These are phyloP conservation scores for Dromius quadrimaculatus DNA, from an alignment of 2,888 invertebrate species.

Conservation along the genomic window DNA sequence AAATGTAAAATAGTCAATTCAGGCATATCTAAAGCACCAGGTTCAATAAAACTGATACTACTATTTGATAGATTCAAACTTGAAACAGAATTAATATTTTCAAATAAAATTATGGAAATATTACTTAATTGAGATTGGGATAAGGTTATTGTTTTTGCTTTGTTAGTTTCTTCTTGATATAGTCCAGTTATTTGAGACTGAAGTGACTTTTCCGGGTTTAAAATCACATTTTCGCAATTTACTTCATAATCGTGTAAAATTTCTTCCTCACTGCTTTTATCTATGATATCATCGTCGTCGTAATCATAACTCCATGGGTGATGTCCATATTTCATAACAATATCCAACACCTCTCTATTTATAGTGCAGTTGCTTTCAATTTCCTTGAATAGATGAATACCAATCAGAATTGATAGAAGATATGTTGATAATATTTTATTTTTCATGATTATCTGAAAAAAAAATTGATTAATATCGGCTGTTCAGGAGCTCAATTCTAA, in stretches of 20 bases:
- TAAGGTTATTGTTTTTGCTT: not conserved
- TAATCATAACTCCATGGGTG: not conserved
- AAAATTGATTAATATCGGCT: too few species aligned
- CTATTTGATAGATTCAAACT: not conserved
- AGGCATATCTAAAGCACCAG: not conserved
- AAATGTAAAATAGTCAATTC: not conserved
- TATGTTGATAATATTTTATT: not conserved
- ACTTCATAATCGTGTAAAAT: not conserved
- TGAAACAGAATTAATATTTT: not conserved
- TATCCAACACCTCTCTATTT: not conserved
- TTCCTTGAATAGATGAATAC: too few species aligned
- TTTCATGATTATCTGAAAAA: constrained; percentile 7
- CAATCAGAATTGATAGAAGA: too few species aligned
- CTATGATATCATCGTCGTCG: not conserved
- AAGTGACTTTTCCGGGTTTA: not conserved
- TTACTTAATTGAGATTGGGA: not conserved
- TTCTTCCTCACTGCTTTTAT: not conserved
- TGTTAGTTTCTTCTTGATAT: not conserved
- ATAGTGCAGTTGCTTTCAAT: too few species aligned
- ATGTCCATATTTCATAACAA: too few species aligned
- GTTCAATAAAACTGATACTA: constrained; percentile 7
- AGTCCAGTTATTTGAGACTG: not conserved
- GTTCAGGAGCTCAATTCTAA: too few species aligned
- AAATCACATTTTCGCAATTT: not conserved
- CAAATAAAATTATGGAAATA: not conserved